Conservation (phyloP, 2,797 vertebrate genomes). For the Cyprinodon diabolis region DNA sequence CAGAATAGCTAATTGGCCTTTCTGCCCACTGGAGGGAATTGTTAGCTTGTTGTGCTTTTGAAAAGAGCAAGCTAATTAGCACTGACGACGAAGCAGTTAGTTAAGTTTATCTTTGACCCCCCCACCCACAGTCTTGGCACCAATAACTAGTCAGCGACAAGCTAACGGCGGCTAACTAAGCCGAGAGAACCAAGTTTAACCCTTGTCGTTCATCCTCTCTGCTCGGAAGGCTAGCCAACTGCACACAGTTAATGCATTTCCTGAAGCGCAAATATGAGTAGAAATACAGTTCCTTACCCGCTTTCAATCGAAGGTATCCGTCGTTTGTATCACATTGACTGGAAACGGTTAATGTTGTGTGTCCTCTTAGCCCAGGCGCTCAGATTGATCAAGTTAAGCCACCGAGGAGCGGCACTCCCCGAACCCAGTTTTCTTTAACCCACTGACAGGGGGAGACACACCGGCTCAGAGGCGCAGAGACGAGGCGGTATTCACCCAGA, state of each 20-base stretch:
- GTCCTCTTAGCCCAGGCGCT: slow-evolving; percentile 71
- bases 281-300: slow-evolving; percentile 72
- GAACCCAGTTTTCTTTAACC: slow-evolving; percentile 83
- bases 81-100: slow-evolving; percentile 1
- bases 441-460: slow-evolving; percentile 77
- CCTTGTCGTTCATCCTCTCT: slow-evolving; percentile 54
- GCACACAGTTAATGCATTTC: slow-evolving; percentile 48
- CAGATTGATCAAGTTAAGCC: slow-evolving; percentile 76
- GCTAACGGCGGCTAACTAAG: slow-evolving; percentile 61
- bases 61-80: neutral
- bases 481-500: slow-evolving; percentile 67
- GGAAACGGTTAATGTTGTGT: slow-evolving; percentile 71
- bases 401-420: slow-evolving; percentile 85
- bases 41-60: neutral
- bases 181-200: slow-evolving; percentile 72
- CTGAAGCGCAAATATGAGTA: slow-evolving; percentile 32
- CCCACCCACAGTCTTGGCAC: slow-evolving; percentile 59
- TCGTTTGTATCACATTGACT: slow-evolving; percentile 83
- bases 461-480: slow-evolving; percentile 77
- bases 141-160: slow-evolving; percentile 43
- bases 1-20: neutral
- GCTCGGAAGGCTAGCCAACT: slow-evolving; percentile 37
- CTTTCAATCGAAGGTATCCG: slow-evolving; percentile 79
- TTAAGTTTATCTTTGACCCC: slow-evolving; percentile 34
- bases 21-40: neutral